Conservation (phyloP, 2,888 invertebrate genomes). For the Ornithoptera priamus region DNA sequence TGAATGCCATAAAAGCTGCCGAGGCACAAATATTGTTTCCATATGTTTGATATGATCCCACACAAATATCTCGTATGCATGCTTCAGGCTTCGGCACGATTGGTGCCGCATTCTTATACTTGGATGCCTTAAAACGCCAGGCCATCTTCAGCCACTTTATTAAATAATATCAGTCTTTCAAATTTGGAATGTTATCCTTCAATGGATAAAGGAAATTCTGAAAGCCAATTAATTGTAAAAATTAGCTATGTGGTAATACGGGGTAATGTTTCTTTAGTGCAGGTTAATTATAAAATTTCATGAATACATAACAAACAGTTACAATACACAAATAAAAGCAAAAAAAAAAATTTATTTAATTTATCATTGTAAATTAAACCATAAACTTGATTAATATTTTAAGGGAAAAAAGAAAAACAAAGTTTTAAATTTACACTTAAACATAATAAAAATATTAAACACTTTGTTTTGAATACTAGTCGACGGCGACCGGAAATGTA, state of each 20-base stretch:
- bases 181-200: slow-evolving; percentile 67
- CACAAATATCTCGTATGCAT: slow-evolving; percentile 92
- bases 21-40: slow-evolving; percentile 97
- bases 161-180: slow-evolving; percentile 68
- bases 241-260: background rate
- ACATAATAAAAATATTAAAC: slow-evolving; percentile 28
- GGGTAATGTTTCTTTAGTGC: background rate
- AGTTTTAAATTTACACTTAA: slow-evolving; percentile 33
- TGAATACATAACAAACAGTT: slow-evolving; percentile 31
- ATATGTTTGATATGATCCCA: slow-evolving; percentile 95
- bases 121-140: slow-evolving; percentile 98
- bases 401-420: slow-evolving; percentile 42
- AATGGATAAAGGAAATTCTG: slow-evolving; percentile 46
- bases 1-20: slow-evolving; percentile 96
- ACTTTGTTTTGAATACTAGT: slow-evolving; percentile 76
- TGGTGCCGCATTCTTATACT: slow-evolving; percentile 98
- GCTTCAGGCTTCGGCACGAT: slow-evolving; percentile 97
- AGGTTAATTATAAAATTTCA: slow-evolving; percentile 19
- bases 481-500: slow-evolving; percentile 67
- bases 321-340: no score
- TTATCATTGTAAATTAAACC: background rate
- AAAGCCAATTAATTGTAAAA: slow-evolving; percentile 31
- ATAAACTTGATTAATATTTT: slow-evolving; percentile 31
- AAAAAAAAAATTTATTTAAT: no score
- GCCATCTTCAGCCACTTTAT: slow-evolving; percentile 83